Evolutionary conservation across 2,888 invertebrate genomes (phyloP).

Genomic region (Conus canariensis): DNA sequence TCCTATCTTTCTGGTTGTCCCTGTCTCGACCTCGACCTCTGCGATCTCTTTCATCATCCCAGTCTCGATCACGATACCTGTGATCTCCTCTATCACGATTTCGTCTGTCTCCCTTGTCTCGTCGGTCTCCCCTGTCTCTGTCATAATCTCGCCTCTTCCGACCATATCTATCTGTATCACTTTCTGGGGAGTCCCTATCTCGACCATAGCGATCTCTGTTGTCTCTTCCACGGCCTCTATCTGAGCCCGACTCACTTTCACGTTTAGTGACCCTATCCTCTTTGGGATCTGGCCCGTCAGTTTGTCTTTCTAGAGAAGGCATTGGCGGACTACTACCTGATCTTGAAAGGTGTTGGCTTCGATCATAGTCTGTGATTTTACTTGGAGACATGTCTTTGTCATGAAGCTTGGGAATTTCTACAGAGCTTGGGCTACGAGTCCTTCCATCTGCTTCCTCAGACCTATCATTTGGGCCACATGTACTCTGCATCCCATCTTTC

Average conservation of each 20-base stretch:
- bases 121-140: slow-evolving; percentile 23
- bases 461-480: background rate
- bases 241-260: background rate
- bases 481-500: background rate
- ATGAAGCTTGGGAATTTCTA: background rate
- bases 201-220: background rate
- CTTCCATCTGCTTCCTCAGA: slow-evolving; percentile 11
- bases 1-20: background rate
- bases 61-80: background rate
- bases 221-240: slow-evolving; percentile 7
- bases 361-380: background rate
- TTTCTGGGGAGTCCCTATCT: background rate
- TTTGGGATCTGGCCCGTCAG: background rate
- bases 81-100: background rate
- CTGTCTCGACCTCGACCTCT: slow-evolving; percentile 2
- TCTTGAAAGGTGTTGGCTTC: background rate
- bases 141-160: background rate
- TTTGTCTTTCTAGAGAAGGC: background rate
- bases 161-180: slow-evolving; percentile 1
- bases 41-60: background rate
- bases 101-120: slow-evolving; percentile 9
- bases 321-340: background rate
- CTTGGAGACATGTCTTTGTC: background rate
- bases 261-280: background rate
- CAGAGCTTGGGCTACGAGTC: too few relatives aligned